Percentiles rank a stretch among this genome's conserved stretches.
These are phyloP conservation scores for Triplophysa rosa DNA, from an alignment of 2,113 vertebrate species.

Conservation along the genomic window DNA sequence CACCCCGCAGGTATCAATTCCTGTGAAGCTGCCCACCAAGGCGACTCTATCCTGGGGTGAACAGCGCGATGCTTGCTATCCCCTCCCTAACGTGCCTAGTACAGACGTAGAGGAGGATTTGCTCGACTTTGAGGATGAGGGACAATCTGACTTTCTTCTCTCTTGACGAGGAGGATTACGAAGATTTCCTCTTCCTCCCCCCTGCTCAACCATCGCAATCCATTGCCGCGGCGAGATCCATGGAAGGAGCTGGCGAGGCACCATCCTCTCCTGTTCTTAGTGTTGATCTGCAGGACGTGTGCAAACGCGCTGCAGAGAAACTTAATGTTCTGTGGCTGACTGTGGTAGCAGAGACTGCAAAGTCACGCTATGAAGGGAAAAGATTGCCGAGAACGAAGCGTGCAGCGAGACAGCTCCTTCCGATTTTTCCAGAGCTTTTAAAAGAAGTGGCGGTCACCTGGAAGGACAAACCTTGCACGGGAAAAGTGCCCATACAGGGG, in stretches of 20 bases:
- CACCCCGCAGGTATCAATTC: no score
- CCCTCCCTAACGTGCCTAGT: not conserved
- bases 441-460: conserved; percentile 17
- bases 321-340: no score
- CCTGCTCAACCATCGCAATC: no score
- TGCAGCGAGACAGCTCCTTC: not conserved
- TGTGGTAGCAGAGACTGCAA: conserved; percentile 4
- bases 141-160: no score
- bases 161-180: no score
- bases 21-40: no score
- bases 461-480: not conserved
- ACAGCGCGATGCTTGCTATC: not conserved
- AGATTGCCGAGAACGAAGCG: not conserved
- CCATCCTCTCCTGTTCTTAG: not conserved
- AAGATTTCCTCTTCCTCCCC: no score
- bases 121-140: no score
- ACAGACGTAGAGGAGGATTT: no score
- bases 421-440: not conserved
- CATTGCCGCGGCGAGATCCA: no score
- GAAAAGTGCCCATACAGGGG: not conserved
- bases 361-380: not conserved
- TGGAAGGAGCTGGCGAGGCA: no score
- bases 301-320: not conserved
- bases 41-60: no score
- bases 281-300: not conserved